A percentile compares a stretch with the other conserved stretches of the same genome.
These are phyloP conservation scores for Brachionichthys hirsutus DNA, from an alignment of 2,113 vertebrate species.

Conservation along the genomic window DNA sequence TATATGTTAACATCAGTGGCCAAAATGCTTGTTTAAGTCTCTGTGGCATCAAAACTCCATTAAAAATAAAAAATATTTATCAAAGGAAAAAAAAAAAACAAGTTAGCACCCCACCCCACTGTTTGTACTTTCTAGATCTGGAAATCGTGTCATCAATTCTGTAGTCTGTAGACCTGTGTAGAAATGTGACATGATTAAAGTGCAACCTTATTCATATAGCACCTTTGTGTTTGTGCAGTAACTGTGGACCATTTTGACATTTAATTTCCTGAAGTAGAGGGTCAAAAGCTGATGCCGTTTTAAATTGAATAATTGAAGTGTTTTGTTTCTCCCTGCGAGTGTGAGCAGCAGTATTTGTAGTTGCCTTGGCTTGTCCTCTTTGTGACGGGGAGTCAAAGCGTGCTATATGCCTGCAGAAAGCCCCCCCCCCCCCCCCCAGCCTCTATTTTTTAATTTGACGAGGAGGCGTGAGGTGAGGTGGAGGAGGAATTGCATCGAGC, in stretches of 20 bases:
- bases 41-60: conserved; percentile 16
- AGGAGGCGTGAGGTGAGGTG: conserved; percentile 71
- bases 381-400: conserved; percentile 55
- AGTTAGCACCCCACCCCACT: no score
- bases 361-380: conserved; percentile 52
- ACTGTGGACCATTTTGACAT: conserved; percentile 64
- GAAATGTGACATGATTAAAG: conserved; percentile 64
- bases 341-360: conserved; percentile 44
- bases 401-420: conserved; percentile 50
- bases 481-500: conserved; percentile 71
- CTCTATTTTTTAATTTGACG: conserved; percentile 69
- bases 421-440: conserved; percentile 64
- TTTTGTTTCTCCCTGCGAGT: conserved; percentile 2
- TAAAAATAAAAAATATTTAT: conserved; percentile 26
- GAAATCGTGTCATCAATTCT: conserved; percentile 46
- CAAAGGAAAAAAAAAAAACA: conserved; percentile 14
- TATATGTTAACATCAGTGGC: conserved; percentile 17
- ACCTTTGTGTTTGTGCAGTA: conserved; percentile 56
- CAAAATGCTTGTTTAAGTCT: conserved; percentile 21
- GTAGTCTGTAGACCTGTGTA: conserved; percentile 41
- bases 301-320: conserved; percentile 67
- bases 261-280: conserved; percentile 66
- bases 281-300: conserved; percentile 68
- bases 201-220: conserved; percentile 52
- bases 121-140: conserved; percentile 22